These are phyloP conservation scores for Syrmaticus mikado DNA, from an alignment of 2,113 vertebrate species.

Conservation along the genomic window DNA sequence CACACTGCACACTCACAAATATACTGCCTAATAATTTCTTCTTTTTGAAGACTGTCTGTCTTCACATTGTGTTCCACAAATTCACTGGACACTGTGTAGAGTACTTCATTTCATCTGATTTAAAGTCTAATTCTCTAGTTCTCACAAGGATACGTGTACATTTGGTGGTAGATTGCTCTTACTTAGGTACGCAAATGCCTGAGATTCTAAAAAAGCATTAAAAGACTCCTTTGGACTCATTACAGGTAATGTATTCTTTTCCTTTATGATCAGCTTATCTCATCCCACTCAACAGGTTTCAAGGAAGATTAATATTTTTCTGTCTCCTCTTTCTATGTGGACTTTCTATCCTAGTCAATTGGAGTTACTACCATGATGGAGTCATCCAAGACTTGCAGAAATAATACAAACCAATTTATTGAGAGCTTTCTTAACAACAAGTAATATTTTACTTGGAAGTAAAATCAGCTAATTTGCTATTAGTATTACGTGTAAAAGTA, in stretches of 20 bases:
- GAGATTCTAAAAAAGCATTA: neutral
- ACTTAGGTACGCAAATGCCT: neutral
- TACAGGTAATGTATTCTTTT: neutral
- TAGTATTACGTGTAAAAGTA: no score
- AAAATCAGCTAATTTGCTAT: no score
- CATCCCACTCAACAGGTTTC: no score
- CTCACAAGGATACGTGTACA: neutral
- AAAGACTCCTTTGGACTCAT: neutral
- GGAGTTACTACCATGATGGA: no score
- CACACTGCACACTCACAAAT: neutral
- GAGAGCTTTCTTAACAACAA: no score
- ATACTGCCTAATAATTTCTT: neutral
- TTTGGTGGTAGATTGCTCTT: neutral
- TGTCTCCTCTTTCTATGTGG: no score
- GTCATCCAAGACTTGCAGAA: no score
- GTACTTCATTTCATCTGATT: neutral
- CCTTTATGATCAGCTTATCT: neutral
- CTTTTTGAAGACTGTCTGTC: neutral
- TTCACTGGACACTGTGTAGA: neutral
- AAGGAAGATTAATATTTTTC: no score
- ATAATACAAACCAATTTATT: no score
- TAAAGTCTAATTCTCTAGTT: neutral
- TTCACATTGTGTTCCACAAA: neutral
- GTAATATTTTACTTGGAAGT: no score
- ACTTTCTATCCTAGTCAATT: no score